Evolutionary conservation across 2,797 vertebrate species (phyloP), one percentile per base, ranked within the genome.

Genomic region (Argyrosomus regius): DNA sequence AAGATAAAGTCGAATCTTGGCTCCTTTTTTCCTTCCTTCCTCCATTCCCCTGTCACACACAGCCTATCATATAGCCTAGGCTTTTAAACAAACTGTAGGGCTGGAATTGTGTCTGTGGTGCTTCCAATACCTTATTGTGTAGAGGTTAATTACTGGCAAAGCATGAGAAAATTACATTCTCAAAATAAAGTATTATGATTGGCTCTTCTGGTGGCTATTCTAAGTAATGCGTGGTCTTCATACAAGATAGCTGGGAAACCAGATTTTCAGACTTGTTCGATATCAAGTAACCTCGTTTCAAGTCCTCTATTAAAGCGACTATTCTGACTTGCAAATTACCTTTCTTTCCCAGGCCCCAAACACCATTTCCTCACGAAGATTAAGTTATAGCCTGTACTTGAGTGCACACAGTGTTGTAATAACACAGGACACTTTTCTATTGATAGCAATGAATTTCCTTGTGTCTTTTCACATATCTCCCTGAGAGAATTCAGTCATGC

Each of bases 71-170:
- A 93, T 92, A 89, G 91, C 88, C 77, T 57, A 18, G 87, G 89
- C 93, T 94, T 95, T 94, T 95, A 94, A 92, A 95, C 92, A 93
- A 93, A 93, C 92, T 88, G 80, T 54, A 81, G 72, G 74, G 88
- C 91, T 94, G 93, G 92, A 89, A 95, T 95, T 94, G 94, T 91
- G 91, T 94, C 93, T 92, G 92, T 87, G 86, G 85, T 62, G 89
- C 92, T 92, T 95, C 93, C 94, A 95, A 93, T 96, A 94, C 93
- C 91, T 93, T 93, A 93, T 94, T 95, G 94, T 95, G 90, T 91
- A 82, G 90, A 95, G 96, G 96, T 96, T 96, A 96, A 96, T 96
- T 96, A 96, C 95, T 95, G 94, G 93, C 95, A 84, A 94, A 93
- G 86, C 93, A 93, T 94, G 94, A 95, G 94, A 94, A 96, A 96